Base-by-base conservation (phyloP, 2,888 invertebrate species). In the Torymus auratus region DNA sequence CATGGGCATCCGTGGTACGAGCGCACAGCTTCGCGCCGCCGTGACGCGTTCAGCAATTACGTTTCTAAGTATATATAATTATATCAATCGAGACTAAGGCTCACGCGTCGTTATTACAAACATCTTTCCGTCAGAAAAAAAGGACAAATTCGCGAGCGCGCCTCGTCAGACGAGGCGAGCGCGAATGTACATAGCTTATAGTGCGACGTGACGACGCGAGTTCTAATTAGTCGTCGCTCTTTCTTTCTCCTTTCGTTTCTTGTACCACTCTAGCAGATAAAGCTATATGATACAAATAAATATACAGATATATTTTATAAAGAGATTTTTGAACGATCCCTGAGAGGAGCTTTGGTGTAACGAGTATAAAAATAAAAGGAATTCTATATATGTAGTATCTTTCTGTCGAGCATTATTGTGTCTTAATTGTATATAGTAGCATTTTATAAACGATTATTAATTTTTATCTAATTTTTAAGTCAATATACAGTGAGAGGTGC, bases 401-500 rank as follows among this genome's bases (percentile, higher is more conserved):
- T 7, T 41, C 41, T 85, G 85, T 85, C 84, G 74, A 83, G 81
- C 86, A 86, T 85, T 81, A 85, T 86, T 77, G 80, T 84, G 80
- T 82, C 82, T 84, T 84, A 84, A 84, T 78, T 90, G 90, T 90
- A 90, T 87, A 90, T 90, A 90, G 88, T 90, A 90, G 89, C 86
- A 87, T 85, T 86, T 86, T 88, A 56, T 81, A 83, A 83, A 80
- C 60, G 64, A 81, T 68, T 72, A 83, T 80, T 82, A 74, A 82
- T 83, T 78, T 82, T 82, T 82, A 82, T 75, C 71, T 82, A 80
- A 82, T 82, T 78, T 77, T 85, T 90, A 89, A 90, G 88, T 84
- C 81, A 84, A 88, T 86, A 85, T 85, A 87, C 84, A 85, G 84
- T 88, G 86, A 86, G 86, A 86, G 89, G 90, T 90, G 89, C 90